These are phyloP conservation scores for Anguilla marmorata DNA, from an alignment of 2,797 vertebrate genomes.

Conservation along the genomic window DNA sequence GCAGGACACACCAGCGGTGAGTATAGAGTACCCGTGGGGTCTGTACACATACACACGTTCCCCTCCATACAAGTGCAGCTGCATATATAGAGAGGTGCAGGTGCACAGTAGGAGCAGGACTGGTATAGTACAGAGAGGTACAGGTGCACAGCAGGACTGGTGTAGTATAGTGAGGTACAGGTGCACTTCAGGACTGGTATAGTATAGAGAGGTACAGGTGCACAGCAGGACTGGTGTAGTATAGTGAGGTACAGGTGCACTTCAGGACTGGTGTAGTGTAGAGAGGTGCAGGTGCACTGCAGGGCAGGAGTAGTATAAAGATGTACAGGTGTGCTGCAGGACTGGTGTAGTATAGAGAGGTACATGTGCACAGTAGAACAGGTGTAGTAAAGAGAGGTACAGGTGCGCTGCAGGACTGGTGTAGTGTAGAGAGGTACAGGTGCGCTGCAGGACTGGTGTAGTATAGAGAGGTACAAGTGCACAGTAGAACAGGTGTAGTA, in stretches of 20 bases:
- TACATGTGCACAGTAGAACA: too few relatives aligned
- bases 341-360: too few relatives aligned
- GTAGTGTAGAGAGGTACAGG: background rate
- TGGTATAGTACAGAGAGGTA: background rate
- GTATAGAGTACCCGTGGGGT: conserved; percentile 39
- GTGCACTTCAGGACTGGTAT: background rate
- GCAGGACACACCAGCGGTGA: conserved; percentile 86
- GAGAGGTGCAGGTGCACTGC: background rate
- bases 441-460: background rate
- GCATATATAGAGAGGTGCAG: background rate
- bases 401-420: too few relatives aligned
- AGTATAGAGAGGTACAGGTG: background rate
- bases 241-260: background rate
- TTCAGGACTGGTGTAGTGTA: background rate
- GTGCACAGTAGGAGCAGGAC: background rate
- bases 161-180: background rate
- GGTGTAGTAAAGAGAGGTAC: too few relatives aligned
- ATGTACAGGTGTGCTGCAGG: too few relatives aligned
- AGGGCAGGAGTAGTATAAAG: too few relatives aligned
- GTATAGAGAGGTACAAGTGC: background rate
- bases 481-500: background rate
- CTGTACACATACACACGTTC: background rate
- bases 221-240: background rate
- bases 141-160: background rate
- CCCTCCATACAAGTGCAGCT: background rate